Conservation (phyloP, 2,888 invertebrate species). For the Aspidiotus rigidus region DNA sequence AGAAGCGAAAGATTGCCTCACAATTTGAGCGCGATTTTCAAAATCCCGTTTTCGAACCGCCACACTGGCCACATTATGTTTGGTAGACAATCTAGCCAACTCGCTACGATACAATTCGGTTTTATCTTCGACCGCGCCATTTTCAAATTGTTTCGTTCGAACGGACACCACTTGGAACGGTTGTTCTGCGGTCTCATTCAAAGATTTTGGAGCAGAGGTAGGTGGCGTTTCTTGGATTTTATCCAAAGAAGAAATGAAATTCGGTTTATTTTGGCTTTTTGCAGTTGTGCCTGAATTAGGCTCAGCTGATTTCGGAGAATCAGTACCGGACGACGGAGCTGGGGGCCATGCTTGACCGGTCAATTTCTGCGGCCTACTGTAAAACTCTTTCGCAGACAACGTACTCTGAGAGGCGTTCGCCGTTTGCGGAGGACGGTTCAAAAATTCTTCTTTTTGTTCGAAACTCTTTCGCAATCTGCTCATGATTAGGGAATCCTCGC, state of each 20-base stretch:
- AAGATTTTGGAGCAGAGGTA: not conserved
- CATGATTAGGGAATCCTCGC: slow-evolving; percentile 62
- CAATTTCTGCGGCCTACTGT: slow-evolving; percentile 67
- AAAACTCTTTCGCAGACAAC: slow-evolving; percentile 53
- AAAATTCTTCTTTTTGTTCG: slow-evolving; percentile 82
- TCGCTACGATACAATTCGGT: slow-evolving; percentile 57
- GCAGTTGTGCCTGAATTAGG: slow-evolving; percentile 50
- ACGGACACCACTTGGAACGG: slow-evolving; percentile 57
- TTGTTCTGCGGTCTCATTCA: not conserved
- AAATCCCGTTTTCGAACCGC: slow-evolving; percentile 62
- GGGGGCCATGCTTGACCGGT: slow-evolving; percentile 65
- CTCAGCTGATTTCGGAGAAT: not conserved
- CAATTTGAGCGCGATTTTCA: slow-evolving; percentile 48
- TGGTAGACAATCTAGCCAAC: slow-evolving; percentile 54
- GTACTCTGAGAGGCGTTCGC: slow-evolving; percentile 42
- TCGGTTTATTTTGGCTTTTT: slow-evolving; percentile 38
- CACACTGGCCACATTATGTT: slow-evolving; percentile 64
- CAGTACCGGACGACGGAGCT: slow-evolving; percentile 21
- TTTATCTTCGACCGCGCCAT: slow-evolving; percentile 52
- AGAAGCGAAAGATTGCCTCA: slow-evolving; percentile 42
- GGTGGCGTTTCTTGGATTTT: slow-evolving; percentile 54
- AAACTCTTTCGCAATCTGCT: slow-evolving; percentile 62
- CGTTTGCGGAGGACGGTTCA: slow-evolving; percentile 60
- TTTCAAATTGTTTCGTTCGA: slow-evolving; percentile 64
- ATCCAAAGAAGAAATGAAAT: slow-evolving; percentile 52